phyloP scores from a whole-genome alignment of 2,797 vertebrate genomes.

The Cyclura pinguis region DNA sequence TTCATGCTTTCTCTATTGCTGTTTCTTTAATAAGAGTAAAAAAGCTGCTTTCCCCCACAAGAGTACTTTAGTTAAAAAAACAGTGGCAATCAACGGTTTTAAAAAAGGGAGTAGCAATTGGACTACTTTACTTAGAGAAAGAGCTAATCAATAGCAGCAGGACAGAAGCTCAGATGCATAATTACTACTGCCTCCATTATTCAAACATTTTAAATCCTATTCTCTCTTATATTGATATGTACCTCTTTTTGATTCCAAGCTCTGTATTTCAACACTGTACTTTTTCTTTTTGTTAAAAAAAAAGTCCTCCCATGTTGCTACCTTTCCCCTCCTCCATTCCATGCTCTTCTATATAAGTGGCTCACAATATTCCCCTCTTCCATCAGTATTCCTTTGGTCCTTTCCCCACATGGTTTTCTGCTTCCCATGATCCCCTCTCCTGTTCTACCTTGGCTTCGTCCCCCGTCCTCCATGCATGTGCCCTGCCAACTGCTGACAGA shows the following conservation, averaged over 20 bases:
- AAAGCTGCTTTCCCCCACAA: no score
- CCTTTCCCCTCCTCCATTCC: neutral
- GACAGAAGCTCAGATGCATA: neutral
- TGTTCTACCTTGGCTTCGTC: neutral
- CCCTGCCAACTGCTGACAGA: neutral
- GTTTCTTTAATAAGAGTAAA: neutral
- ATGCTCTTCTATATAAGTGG: neutral
- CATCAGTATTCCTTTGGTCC: conserved; percentile 2
- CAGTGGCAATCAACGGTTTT: neutral
- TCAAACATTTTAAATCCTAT: neutral
- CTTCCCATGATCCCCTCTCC: neutral
- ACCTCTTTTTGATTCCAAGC: neutral
- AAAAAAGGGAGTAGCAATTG: neutral
- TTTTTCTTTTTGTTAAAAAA: no score
- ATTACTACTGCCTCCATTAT: neutral
- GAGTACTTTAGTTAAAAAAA: neutral
- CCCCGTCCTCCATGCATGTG: neutral
- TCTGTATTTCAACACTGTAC: neutral
- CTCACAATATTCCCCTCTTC: neutral
- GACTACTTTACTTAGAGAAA: neutral
- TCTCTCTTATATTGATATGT: neutral
- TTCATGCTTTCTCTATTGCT: neutral
- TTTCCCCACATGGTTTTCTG: neutral
- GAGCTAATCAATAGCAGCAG: neutral
- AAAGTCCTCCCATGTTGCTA: neutral